Conservation (phyloP, 2,888 invertebrate genomes). For the Andrena chrysosceles region DNA sequence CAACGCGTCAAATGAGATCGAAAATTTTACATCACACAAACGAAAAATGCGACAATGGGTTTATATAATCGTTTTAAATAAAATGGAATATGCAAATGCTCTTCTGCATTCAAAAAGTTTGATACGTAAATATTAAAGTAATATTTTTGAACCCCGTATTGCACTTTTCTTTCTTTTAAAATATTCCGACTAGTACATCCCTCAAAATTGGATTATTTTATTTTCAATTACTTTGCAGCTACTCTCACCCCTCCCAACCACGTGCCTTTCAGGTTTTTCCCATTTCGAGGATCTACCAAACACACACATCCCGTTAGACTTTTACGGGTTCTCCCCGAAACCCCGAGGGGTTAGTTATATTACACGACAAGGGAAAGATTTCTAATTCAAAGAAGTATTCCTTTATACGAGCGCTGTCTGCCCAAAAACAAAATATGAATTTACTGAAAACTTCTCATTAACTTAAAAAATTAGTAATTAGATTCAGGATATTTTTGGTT, state of each 20-base stretch:
- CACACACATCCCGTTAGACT: slow-evolving; percentile 35
- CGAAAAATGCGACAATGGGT: not conserved
- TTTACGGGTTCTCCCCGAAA: slow-evolving; percentile 26
- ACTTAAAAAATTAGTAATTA: not conserved
- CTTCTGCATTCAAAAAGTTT: not conserved
- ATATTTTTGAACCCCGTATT: too few species aligned
- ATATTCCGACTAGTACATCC: not conserved
- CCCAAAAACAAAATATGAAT: not conserved
- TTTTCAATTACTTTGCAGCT: slow-evolving; percentile 17
- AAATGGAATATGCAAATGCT: not conserved
- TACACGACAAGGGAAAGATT: not conserved
- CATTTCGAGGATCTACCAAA: slow-evolving; percentile 21
- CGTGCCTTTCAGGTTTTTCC: slow-evolving; percentile 21
- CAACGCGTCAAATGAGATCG: not conserved
- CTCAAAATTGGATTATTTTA: not conserved
- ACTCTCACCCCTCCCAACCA: not conserved
- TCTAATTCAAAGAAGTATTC: too few species aligned
- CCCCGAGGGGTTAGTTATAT: not conserved
- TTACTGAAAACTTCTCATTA: not conserved
- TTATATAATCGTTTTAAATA: too few species aligned
- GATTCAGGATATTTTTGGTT: not conserved
- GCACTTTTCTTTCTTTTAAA: not conserved
- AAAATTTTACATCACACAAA: not conserved
- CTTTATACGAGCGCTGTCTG: too few species aligned
- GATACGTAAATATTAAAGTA: not conserved